Base-by-base conservation (phyloP, 1,140 invertebrate species). In the Anastrepha obliqua region DNA sequence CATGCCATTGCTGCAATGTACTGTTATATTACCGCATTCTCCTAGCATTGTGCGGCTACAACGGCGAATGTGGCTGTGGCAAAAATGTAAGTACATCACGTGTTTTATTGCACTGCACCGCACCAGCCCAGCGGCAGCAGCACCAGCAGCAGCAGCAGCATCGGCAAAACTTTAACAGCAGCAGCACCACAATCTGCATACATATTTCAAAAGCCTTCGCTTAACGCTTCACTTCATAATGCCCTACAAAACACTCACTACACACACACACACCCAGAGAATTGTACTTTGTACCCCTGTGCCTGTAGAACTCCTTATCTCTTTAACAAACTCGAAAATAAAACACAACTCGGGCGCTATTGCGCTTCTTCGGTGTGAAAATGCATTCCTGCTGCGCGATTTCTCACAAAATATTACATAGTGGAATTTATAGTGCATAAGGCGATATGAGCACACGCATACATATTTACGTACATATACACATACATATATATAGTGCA, bases 21-120 rank as follows among this genome's bases (percentile, higher is more conserved):
- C 74, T 81, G 74, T 81, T 81, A 81, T 81, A 81, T 81, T 81
- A 47, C 47, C 74, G n/a, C 74, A 81, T 81, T 81, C 74, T 81
- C 74, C 29, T 29, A 47, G 17, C 74, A 81, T 81, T 81, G 74
- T 81, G 74, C 9, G 74, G 74, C 47, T 58, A 47, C 17, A 81
- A 81, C 47, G 11, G 9, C 42, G 74, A 81, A 81, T 81, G 74
- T 81, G 51, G 51, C 51, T 55, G 51, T 55, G 74, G 74, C 74
- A 58, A 81, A 81, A 81, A 55, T 81, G 74, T 81, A 74, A 44
- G 42, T 74, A 17, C 39, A 44, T 74, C 39, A 74, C 44, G 13
- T 74, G 39, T 74, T 81, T 55, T 51, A 8, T 17, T 81, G 74
- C 74, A 81, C 7, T 81, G 51, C 47, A 74, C 70, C 51, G 47